Conservation (phyloP, 2,113 vertebrate species). For the Dicentrarchus labrax region DNA sequence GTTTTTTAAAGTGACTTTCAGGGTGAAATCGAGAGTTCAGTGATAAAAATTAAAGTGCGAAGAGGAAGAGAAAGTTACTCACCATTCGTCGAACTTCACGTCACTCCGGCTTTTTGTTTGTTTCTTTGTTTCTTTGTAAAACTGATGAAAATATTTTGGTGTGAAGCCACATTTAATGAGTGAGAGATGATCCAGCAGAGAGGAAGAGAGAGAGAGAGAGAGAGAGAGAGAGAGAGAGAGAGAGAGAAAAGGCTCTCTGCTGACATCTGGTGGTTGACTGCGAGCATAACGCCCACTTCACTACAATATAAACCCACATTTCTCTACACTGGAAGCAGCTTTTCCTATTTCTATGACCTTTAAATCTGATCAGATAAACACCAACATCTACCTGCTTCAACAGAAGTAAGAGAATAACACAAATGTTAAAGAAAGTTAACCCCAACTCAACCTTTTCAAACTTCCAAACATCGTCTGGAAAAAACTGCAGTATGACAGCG, state of each 20-base stretch:
- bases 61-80: conserved; percentile 34
- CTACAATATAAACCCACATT: not conserved
- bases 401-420: not conserved
- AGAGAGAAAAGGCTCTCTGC: conserved; percentile 30
- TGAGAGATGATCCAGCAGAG: not conserved
- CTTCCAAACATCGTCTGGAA: not conserved
- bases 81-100: conserved; percentile 28
- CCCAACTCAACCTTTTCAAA: not conserved
- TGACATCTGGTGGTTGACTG: conserved; percentile 37
- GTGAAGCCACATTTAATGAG: not conserved
- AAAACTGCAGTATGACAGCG: conserved; percentile 29
- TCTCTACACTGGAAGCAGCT: not conserved
- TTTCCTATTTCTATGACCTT: not conserved
- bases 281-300: not conserved
- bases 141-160: not conserved
- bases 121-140: not conserved
- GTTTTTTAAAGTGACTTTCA: too few relatives aligned
- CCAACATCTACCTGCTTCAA: not conserved
- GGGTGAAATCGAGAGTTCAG: not conserved
- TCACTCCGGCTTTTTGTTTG: not conserved
- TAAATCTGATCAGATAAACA: not conserved
- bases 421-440: not conserved
- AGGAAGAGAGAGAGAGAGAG: not conserved
- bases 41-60: too few relatives aligned
- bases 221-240: not conserved